A percentile compares a stretch with the other conserved stretches of the same genome.
phyloP scores from a whole-genome alignment of 92 coral and sea anemone species.

The Palythoa heliodiscus region DNA sequence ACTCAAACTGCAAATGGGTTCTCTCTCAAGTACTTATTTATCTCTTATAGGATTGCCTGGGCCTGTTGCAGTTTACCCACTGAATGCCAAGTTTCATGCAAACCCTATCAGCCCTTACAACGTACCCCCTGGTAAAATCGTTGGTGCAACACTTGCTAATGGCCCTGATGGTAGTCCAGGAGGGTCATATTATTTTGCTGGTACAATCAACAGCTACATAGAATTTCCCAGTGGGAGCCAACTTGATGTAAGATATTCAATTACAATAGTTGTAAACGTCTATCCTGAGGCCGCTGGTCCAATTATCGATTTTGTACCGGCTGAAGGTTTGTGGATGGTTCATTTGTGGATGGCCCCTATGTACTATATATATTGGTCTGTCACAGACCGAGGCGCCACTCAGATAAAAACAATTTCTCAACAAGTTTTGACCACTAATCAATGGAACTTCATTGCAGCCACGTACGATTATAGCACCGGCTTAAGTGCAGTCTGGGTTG shows the following conservation, averaged over 20 bases:
- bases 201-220: constrained; percentile 62
- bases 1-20: too few relatives aligned
- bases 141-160: constrained; percentile 61
- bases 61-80: constrained; percentile 81
- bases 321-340: constrained; percentile 54
- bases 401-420: background rate
- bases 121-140: constrained; percentile 72
- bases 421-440: background rate
- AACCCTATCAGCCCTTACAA: constrained; percentile 63
- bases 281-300: constrained; percentile 74
- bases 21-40: background rate
- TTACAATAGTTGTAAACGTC: constrained; percentile 68
- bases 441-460: constrained; percentile 24
- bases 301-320: constrained; percentile 50
- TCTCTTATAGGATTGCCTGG: constrained; percentile 62
- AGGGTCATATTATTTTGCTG: constrained; percentile 69
- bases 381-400: background rate
- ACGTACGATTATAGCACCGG: constrained; percentile 7
- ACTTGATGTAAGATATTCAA: constrained; percentile 71
- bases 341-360: constrained; percentile 47
- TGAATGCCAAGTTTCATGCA: constrained; percentile 60
- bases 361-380: constrained; percentile 18
- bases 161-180: constrained; percentile 77
- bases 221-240: constrained; percentile 71
- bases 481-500: background rate